Evolutionary conservation across 2,888 invertebrate genomes (phyloP).

Genomic region (Zhuqinia jingwanae): DNA sequence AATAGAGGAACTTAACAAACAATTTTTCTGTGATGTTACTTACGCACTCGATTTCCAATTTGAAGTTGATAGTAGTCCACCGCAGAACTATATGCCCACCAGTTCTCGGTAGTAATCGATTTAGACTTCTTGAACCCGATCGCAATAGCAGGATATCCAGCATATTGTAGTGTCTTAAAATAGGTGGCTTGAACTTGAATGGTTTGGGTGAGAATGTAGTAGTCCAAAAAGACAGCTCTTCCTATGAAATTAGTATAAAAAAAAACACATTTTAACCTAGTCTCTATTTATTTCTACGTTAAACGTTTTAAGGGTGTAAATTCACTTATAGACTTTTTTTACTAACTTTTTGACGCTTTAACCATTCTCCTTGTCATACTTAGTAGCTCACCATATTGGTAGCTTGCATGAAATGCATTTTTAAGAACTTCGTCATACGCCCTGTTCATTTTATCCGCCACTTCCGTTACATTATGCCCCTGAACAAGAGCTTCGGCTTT

Average conservation of each 20-base stretch:
- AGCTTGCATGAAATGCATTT: neutral
- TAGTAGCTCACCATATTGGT: constrained; percentile 11
- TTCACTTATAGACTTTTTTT: too few species aligned
- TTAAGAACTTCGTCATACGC: constrained; percentile 17
- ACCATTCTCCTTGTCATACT: constrained; percentile 17
- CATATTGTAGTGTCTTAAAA: constrained; percentile 36
- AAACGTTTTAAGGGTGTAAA: too few species aligned
- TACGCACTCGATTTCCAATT: constrained; percentile 66
- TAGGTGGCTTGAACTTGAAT: constrained; percentile 23
- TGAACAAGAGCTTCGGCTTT: constrained; percentile 48
- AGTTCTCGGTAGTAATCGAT: constrained; percentile 38
- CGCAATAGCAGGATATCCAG: constrained; percentile 54
- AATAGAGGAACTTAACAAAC: neutral
- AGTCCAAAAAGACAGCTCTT: constrained; percentile 61
- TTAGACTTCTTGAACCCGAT: constrained; percentile 44
- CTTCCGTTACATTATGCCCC: constrained; percentile 56
- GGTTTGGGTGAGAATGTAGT: constrained; percentile 59
- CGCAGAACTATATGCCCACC: constrained; percentile 56
- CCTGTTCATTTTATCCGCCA: constrained; percentile 19
- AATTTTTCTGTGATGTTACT: constrained; percentile 32
- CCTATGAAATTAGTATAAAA: constrained; percentile 40
- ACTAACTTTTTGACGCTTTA: constrained; percentile 36
- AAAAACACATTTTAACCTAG: neutral
- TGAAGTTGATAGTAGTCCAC: constrained; percentile 59
- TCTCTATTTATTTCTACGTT: neutral